Evolutionary conservation across 2,113 vertebrate genomes (phyloP).

Genomic region (Pelecanoides urinatrix): DNA sequence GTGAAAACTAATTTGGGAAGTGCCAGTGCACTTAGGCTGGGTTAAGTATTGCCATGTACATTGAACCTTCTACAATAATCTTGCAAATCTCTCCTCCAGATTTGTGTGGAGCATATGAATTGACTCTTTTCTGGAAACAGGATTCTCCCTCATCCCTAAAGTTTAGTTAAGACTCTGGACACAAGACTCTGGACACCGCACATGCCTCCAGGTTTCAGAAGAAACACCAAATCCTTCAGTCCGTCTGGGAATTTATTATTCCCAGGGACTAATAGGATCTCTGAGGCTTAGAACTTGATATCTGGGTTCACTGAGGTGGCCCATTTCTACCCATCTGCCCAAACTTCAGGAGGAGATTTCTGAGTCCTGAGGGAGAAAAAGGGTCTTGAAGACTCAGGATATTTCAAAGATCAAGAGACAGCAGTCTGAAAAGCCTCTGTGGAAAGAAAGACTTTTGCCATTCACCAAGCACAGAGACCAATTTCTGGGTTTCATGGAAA

Average conservation of each 20-base stretch:
- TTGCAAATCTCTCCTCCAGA: background rate
- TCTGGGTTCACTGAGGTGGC: background rate
- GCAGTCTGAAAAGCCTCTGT: background rate
- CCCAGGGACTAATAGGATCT: background rate
- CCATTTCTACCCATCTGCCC: background rate
- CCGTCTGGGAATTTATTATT: background rate
- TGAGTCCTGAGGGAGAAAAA: background rate
- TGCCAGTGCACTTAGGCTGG: background rate
- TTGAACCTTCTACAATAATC: background rate
- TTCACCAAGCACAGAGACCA: background rate
- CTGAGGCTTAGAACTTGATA: background rate
- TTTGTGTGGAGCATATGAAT: background rate
- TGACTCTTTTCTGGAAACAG: background rate
- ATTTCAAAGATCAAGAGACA: background rate
- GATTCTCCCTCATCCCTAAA: background rate
- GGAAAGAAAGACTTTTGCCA: background rate
- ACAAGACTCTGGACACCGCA: background rate
- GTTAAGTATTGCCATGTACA: background rate
- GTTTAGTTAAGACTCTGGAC: background rate
- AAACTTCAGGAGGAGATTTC: background rate
- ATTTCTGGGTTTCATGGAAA: background rate
- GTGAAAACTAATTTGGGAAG: background rate
- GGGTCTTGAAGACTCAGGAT: background rate
- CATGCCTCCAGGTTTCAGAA: background rate
- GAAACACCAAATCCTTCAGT: background rate